phyloP scores from a whole-genome alignment of 2,888 invertebrate species.

The Drosophila parthenogenetica region DNA sequence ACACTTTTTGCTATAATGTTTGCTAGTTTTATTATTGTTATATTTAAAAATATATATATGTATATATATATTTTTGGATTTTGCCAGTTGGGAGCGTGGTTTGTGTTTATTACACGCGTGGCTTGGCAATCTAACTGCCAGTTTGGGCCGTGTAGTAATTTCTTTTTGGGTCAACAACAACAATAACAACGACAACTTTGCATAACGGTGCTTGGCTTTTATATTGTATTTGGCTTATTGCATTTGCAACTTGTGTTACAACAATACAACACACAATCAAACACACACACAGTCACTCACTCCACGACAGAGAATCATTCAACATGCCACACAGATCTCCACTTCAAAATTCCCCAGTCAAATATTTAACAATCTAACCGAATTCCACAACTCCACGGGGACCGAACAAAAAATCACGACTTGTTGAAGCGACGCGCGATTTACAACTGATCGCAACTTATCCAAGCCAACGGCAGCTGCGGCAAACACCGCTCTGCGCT shows the following conservation, averaged over 20 bases:
- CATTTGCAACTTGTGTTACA: slow-evolving; percentile 52
- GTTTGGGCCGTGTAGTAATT: slow-evolving; percentile 48
- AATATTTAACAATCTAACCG: slow-evolving; percentile 24
- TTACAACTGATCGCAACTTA: slow-evolving; percentile 68
- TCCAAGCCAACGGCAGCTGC: slow-evolving; percentile 23
- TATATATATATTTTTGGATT: slow-evolving; percentile 3
- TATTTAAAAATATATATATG: not conserved
- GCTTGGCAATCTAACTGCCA: slow-evolving; percentile 57
- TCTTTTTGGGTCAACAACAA: slow-evolving; percentile 69
- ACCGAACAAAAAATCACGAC: slow-evolving; percentile 64
- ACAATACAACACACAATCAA: slow-evolving; percentile 31
- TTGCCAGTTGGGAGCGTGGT: slow-evolving; percentile 38
- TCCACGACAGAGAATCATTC: slow-evolving; percentile 33
- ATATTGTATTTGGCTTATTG: slow-evolving; percentile 53
- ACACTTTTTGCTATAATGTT: slow-evolving; percentile 24
- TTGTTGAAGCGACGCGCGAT: slow-evolving; percentile 51
- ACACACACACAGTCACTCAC: slow-evolving; percentile 23
- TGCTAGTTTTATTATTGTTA: slow-evolving; percentile 19
- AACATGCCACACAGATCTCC: slow-evolving; percentile 32
- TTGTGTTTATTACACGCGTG: slow-evolving; percentile 59
- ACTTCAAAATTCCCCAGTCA: slow-evolving; percentile 22
- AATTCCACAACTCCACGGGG: slow-evolving; percentile 6
- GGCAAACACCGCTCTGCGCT: slow-evolving; percentile 19
- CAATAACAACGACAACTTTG: slow-evolving; percentile 58
- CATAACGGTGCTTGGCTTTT: slow-evolving; percentile 64